Evolutionary conservation across 2,113 vertebrate species (phyloP).

Genomic region (Esox niger): DNA sequence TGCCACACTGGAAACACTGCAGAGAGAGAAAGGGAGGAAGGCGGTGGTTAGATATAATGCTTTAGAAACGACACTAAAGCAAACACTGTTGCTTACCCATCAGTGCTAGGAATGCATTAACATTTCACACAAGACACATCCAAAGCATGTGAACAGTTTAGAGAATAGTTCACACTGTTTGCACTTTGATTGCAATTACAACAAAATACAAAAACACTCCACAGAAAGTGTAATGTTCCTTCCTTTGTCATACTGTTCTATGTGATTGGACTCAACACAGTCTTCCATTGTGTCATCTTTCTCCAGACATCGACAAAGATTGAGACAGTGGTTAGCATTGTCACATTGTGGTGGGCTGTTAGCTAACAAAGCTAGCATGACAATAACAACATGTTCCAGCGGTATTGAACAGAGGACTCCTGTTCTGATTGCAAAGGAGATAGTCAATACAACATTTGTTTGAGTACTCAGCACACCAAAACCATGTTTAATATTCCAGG

Average conservation of each 20-base stretch:
- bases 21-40: constrained; percentile 13
- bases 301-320: constrained; percentile 28
- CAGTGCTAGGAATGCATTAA: not conserved
- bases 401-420: constrained; percentile 13
- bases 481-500: constrained; percentile 3
- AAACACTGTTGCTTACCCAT: not conserved
- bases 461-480: not conserved
- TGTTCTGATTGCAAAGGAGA: not conserved
- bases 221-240: not conserved
- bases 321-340: constrained; percentile 47
- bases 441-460: constrained; percentile 6
- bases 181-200: not conserved
- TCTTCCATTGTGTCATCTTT: constrained; percentile 41
- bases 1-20: constrained; percentile 73
- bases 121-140: not conserved
- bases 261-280: constrained; percentile 33
- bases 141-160: not conserved
- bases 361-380: constrained; percentile 26
- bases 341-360: constrained; percentile 8
- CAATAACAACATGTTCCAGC: constrained; percentile 30
- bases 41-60: not conserved
- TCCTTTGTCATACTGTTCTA: constrained; percentile 18
- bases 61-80: not conserved
- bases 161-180: not conserved
- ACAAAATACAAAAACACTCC: not conserved